Evolutionary conservation across 1,140 invertebrate species (phyloP).

Genomic region (Physella acuta): DNA sequence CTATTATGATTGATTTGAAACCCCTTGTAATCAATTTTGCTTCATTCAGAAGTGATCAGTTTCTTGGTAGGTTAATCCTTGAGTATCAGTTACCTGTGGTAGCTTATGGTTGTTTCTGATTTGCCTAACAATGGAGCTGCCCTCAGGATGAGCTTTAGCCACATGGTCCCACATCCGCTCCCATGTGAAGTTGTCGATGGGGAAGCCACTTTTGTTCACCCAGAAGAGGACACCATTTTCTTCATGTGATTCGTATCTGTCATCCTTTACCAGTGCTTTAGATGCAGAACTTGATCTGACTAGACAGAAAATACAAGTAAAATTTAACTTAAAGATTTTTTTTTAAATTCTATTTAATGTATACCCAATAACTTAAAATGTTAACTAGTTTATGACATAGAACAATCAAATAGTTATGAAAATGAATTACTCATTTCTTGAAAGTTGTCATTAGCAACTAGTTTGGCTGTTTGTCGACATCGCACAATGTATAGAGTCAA

Average conservation of each 20-base stretch:
- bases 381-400: too few relatives aligned
- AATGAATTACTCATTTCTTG: too few relatives aligned
- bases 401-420: too few relatives aligned
- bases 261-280: background rate
- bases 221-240: slow-evolving; percentile 57
- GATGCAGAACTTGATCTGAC: background rate
- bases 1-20: too few relatives aligned
- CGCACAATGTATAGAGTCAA: too few relatives aligned
- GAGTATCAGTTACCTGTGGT: slow-evolving; percentile 50
- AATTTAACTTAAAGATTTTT: too few relatives aligned
- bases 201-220: slow-evolving; percentile 58
- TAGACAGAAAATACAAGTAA: too few relatives aligned
- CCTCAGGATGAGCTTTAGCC: slow-evolving; percentile 54
- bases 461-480: too few relatives aligned
- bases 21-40: too few relatives aligned
- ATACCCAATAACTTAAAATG: background rate
- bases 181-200: slow-evolving; percentile 56
- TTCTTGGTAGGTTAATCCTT: too few relatives aligned
- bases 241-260: slow-evolving; percentile 43
- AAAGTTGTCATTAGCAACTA: too few relatives aligned
- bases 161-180: slow-evolving; percentile 59
- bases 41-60: too few relatives aligned
- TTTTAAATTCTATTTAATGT: background rate
- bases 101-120: slow-evolving; percentile 38
- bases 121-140: slow-evolving; percentile 40